Evolutionary conservation across 2,797 vertebrate genomes (phyloP), one percentile per base, ranked within the genome.

Genomic region (Gallinago solitaria): DNA sequence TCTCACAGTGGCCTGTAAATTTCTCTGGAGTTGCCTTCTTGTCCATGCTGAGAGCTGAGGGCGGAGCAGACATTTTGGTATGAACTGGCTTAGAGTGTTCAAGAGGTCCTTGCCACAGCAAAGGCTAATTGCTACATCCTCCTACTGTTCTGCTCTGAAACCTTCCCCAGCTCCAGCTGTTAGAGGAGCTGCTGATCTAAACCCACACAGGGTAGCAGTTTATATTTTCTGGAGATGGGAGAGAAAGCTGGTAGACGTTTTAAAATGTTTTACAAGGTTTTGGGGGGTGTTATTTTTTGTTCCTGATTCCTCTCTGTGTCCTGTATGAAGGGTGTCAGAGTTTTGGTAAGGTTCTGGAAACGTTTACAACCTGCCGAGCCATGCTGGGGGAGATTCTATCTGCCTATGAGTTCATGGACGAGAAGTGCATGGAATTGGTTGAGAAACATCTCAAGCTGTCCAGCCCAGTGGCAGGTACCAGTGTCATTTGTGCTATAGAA

Each of bases 311-410:
- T 53, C 6, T 93, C 30, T 88, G 5, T 79, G 33, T 30, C 28
- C 39, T 88, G 6, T 87, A 32, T 65, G 35, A 92, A 99, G 99
- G 99, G 12, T 99, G 99, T 64, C 98, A 98, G 33, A 98, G 98
- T 53, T 99, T 99, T 21, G 56, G 97, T 27, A 98, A 98, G 64
- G 98, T 99, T 59, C 97, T 99, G 96, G 97, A 98, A 96, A 99
- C 99, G 0, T 99, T 99, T 95, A 97, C 98, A 77, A 97, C 98
- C 57, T 98, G 99, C 98, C 98, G 97, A 96, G 96, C 97, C 83
- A 98, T 98, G 98, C 98, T 99, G 97, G 99, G 99, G 8, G 99
- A 99, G 97, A 99, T 99, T 96, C 98, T 99, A 77, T 99, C 99
- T 3, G 99, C 99, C 5, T 99, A 97, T 1, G 99, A 99, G 95